These are phyloP conservation scores for Lasioglossum malachurum DNA, from an alignment of 2,888 invertebrate species.

Conservation along the genomic window DNA sequence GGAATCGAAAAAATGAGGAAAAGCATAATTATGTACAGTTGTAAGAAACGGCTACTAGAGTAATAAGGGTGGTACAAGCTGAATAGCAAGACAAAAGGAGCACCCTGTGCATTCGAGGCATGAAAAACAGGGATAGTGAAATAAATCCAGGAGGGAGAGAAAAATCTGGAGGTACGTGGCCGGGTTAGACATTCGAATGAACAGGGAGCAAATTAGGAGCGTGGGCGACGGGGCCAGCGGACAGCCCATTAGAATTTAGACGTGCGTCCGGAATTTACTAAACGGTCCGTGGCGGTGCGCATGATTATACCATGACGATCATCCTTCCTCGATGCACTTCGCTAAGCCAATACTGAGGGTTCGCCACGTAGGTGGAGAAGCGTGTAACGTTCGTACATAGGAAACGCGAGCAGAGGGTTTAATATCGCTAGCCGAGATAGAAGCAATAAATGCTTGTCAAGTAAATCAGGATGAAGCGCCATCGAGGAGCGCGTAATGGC, in stretches of 20 bases:
- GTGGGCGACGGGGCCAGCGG: background rate
- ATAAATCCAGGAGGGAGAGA: background rate
- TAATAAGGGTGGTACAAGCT: background rate
- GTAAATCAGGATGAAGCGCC: constrained; percentile 84
- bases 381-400: constrained; percentile 66
- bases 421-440: constrained; percentile 79
- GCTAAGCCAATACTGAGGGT: constrained; percentile 26
- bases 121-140: background rate
- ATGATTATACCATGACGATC: constrained; percentile 9
- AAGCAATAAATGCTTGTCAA: constrained; percentile 83
- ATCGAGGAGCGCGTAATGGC: constrained; percentile 83
- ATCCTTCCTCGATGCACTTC: constrained; percentile 35
- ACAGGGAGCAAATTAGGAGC: background rate
- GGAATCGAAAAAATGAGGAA: background rate
- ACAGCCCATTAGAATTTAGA: constrained; percentile 25
- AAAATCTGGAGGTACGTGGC: background rate
- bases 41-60: background rate
- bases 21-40: background rate
- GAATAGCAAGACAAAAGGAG: background rate
- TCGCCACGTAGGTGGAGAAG: constrained; percentile 38
- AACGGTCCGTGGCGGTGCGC: constrained; percentile 4
- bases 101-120: background rate
- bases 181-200: background rate
- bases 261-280: constrained; percentile 28
- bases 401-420: constrained; percentile 75